Evolutionary conservation across 2,888 invertebrate species (phyloP), one percentile per base, ranked within the genome.

Genomic region (Cantharis nigra): DNA sequence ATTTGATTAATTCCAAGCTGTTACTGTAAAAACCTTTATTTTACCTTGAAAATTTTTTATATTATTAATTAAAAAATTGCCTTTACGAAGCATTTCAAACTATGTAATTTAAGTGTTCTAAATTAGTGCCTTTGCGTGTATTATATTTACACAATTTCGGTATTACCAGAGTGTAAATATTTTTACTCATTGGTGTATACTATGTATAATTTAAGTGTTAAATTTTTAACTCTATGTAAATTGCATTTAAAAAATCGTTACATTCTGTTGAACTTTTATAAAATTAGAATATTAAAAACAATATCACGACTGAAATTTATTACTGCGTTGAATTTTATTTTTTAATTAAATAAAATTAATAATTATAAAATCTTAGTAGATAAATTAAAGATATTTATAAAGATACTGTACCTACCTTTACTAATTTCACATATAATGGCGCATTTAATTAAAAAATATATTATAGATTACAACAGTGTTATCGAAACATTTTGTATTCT

Each of bases 81-180:
- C 77, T 77, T 73, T 62, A 67, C 70, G 70, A 23, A 70, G 71
- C 64, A 28, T 76, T 76, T 76, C 72, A 72, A 33, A 76, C 76
- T 76, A 76, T 72, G 49, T 49, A 49, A 49, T 76, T 71, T 76
- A 67, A 72, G 76, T 76, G 76, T 76, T 76, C 76, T 76, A 72
- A 72, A 76, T 65, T 76, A 72, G 76, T 76, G 76, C 76, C 76
- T 76, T 76, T 70, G 33, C 18, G 18, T 70, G 16, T 72, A 49
- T 72, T 72, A 18, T 67, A 72, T 72, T 72, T 72, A 72, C 67
- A 65, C 30, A 64, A 64, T 23, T 72, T 72, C 64, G 26, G 14
- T 63, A 18, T 65, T 28, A 7, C 72, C 49, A 49, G n/a, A n/a
- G 49, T 49, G 49, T 49, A 49, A 49, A 49, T 49, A 49, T 71